These are phyloP conservation scores for Chelmon rostratus DNA, from an alignment of 2,797 vertebrate genomes.

Conservation along the genomic window DNA sequence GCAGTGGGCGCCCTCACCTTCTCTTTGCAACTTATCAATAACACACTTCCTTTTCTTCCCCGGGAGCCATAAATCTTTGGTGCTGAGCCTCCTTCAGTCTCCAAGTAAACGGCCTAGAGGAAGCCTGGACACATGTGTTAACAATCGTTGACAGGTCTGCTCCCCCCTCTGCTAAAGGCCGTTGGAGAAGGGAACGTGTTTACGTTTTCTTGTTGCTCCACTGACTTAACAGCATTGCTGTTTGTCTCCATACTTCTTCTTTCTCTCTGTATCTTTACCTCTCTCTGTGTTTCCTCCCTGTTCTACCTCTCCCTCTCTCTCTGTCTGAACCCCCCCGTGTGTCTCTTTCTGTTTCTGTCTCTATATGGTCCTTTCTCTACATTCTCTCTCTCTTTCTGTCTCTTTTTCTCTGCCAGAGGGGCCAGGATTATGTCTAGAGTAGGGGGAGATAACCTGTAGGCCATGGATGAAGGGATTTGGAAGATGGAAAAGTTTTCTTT, in stretches of 20 bases:
- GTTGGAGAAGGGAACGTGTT: slow-evolving; percentile 73
- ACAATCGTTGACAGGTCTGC: slow-evolving; percentile 78
- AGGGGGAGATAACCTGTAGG: slow-evolving; percentile 71
- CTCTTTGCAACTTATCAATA: slow-evolving; percentile 86
- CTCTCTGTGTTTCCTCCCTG: slow-evolving; percentile 20
- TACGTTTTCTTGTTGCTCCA: slow-evolving; percentile 67
- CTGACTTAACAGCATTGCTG: slow-evolving; percentile 52
- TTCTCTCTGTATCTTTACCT: slow-evolving; percentile 46
- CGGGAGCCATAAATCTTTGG: slow-evolving; percentile 85
- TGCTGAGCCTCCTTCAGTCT: slow-evolving; percentile 75
- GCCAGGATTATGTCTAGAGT: slow-evolving; percentile 70
- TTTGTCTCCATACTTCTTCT: slow-evolving; percentile 47
- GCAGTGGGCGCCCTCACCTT: slow-evolving; percentile 78
- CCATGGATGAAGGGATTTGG: slow-evolving; percentile 71
- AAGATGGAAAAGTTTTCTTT: slow-evolving; percentile 61
- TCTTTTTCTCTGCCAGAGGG: slow-evolving; percentile 47
- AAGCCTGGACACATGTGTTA: slow-evolving; percentile 84
- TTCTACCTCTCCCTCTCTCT: slow-evolving; percentile 2
- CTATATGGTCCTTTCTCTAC: slow-evolving; percentile 39
- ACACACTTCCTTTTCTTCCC: slow-evolving; percentile 85
- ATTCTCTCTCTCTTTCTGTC: slow-evolving; percentile 7
- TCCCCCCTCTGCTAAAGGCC: slow-evolving; percentile 38
- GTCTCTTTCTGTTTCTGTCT: slow-evolving; percentile 29
- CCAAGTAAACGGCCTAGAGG: slow-evolving; percentile 76
- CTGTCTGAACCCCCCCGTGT: slow-evolving; percentile 5